Conservation (phyloP, 1,140 invertebrate species). For the Zaprionus ghesquierei region DNA sequence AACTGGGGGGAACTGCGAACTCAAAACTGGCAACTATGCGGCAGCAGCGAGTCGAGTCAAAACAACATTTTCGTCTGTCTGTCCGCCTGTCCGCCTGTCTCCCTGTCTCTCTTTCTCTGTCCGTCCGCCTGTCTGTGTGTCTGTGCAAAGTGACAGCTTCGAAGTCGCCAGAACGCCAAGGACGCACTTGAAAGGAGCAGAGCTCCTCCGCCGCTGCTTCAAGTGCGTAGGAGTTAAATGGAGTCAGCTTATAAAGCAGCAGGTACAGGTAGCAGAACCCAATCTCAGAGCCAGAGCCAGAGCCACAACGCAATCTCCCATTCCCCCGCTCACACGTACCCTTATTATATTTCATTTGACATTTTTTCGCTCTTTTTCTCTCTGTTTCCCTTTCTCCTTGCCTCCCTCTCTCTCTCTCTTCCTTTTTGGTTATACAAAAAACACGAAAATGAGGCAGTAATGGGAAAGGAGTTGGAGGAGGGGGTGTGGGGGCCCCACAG, state of each 20-base stretch:
- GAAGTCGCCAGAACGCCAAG: slow-evolving; percentile 40
- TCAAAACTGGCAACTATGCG: slow-evolving; percentile 47
- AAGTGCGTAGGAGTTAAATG: slow-evolving; percentile 58
- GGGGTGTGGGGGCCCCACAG: background rate
- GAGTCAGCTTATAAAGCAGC: slow-evolving; percentile 54
- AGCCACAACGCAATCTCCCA: background rate
- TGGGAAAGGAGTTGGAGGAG: background rate
- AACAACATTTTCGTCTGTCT: slow-evolving; percentile 41
- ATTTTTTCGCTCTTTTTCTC: slow-evolving; percentile 18
- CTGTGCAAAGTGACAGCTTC: slow-evolving; percentile 44
- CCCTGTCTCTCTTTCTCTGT: slow-evolving; percentile 6
- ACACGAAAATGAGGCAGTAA: slow-evolving; percentile 35
- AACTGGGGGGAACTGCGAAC: slow-evolving; percentile 14
- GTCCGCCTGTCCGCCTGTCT: slow-evolving; percentile 7
- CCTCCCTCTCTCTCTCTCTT: background rate
- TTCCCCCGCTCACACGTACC: slow-evolving; percentile 4
- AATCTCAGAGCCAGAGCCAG: background rate
- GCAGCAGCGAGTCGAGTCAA: slow-evolving; percentile 31
- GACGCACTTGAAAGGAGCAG: slow-evolving; percentile 33
- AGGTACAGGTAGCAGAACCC: background rate
- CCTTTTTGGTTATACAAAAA: slow-evolving; percentile 30
- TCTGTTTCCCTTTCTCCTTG: background rate
- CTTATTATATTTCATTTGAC: slow-evolving; percentile 66
- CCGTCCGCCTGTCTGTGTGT: slow-evolving; percentile 7
- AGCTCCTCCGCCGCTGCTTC: slow-evolving; percentile 16